Conservation (phyloP, 1,140 invertebrate genomes). For the Parasteatoda tepidariorum region DNA sequence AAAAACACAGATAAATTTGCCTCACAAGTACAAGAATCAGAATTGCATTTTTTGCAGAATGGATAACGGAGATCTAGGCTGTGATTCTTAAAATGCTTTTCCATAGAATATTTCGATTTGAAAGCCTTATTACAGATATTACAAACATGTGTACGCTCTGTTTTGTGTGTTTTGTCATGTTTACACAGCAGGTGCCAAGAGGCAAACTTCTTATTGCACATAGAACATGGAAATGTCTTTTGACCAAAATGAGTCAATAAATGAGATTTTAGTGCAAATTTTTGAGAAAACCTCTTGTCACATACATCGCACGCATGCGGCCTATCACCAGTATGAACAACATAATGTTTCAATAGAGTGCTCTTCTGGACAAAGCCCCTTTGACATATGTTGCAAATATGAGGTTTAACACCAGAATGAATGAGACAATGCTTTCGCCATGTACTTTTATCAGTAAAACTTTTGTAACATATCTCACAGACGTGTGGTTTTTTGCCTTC, state of each 20-base stretch:
- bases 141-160: constrained; percentile 74
- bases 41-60: no score
- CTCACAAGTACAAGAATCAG: no score
- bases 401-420: constrained; percentile 32
- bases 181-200: background rate
- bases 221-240: constrained; percentile 1
- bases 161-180: constrained; percentile 70
- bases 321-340: constrained; percentile 45
- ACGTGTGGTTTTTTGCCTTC: constrained; percentile 70
- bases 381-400: constrained; percentile 37
- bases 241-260: background rate
- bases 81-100: no score
- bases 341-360: constrained; percentile 23
- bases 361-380: constrained; percentile 48
- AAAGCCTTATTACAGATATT: constrained; percentile 75
- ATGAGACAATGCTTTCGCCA: constrained; percentile 5
- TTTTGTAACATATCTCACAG: constrained; percentile 72
- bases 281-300: constrained; percentile 15
- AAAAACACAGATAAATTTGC: no score
- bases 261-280: background rate
- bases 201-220: constrained; percentile 28
- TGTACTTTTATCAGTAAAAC: constrained; percentile 67
- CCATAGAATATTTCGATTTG: no score
- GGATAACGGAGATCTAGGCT: no score
- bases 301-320: constrained; percentile 32